phyloP scores from a whole-genome alignment of 2,888 invertebrate genomes.

The Agrotis exclamationis region DNA sequence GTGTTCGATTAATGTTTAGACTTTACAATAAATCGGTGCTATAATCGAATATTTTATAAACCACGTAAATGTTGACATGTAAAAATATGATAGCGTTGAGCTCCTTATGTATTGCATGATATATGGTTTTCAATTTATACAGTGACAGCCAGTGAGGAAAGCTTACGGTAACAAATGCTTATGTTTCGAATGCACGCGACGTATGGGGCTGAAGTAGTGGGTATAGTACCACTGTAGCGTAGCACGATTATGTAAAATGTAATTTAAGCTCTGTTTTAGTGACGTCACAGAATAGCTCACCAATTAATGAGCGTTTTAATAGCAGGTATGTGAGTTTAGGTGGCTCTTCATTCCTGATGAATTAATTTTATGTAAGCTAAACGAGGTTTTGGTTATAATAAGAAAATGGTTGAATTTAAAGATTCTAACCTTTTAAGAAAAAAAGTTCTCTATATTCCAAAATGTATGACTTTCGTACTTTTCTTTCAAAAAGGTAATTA shows the following conservation, averaged over 20 bases:
- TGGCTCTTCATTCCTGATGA: slow-evolving; percentile 8
- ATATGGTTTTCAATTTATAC: slow-evolving; percentile 89
- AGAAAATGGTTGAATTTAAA: no score
- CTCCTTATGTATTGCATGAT: slow-evolving; percentile 85
- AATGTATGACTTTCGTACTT: not conserved
- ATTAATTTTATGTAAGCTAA: not conserved
- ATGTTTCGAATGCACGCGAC: slow-evolving; percentile 87
- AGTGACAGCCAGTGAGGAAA: slow-evolving; percentile 86
- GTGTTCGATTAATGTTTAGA: slow-evolving; percentile 50
- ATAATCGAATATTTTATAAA: slow-evolving; percentile 60
- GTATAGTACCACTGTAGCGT: slow-evolving; percentile 6
- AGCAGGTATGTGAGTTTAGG: slow-evolving; percentile 18
- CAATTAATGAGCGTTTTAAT: slow-evolving; percentile 34
- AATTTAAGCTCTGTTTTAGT: slow-evolving; percentile 16
- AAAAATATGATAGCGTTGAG: slow-evolving; percentile 76
- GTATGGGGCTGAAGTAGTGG: slow-evolving; percentile 64
- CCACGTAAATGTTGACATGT: slow-evolving; percentile 68
- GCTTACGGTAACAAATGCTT: slow-evolving; percentile 89
- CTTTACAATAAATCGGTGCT: slow-evolving; percentile 43
- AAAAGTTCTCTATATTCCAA: not conserved
- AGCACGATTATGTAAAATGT: slow-evolving; percentile 40
- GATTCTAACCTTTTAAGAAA: no score
- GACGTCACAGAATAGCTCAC: slow-evolving; percentile 34
- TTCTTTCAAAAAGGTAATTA: not conserved
- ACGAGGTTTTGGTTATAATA: no score